Evolutionary conservation across 1,140 invertebrate species (phyloP), one percentile per base, ranked within the genome.

Genomic region (Drosophila melanica): DNA sequence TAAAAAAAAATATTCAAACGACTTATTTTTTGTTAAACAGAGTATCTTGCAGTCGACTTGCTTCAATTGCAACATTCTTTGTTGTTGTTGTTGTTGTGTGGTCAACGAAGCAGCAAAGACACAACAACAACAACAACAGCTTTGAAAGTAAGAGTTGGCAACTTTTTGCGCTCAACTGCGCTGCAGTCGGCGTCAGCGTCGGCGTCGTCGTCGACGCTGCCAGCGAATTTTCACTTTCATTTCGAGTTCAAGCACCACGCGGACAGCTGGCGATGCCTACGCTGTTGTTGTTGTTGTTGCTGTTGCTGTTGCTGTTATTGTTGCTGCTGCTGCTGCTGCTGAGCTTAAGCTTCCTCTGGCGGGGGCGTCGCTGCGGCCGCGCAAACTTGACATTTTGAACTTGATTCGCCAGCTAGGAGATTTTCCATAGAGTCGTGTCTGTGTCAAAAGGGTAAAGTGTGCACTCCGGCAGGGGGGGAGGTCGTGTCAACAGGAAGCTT

Each of bases 381-480:
- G 44, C 79, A 89, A 87, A 82, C 84, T 87, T 89, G 84, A 87
- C 85, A 90, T 74, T 87, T 89, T 89, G 84, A 87, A 87, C 84
- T 87, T 87, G 79, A 87, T 80, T 77, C 67, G 64, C 42, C 16
- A 30, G 30, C 48, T 18, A 51, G 30, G 42, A 44, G 47, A 47
- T 64, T 72, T 67, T 39, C n/a, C 45, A 47, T 39, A 33, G 23
- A 35, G 35, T 58, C 42, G 63, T 33, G 35, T 33, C 14, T 39
- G 55, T 45, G 51, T 18, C 41, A 35, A 20, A 20, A 45, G 18
- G 14, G 30, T 44, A 20, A 27, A 42, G 27, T 30, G 33, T 9
- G 16, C 7, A 35, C 20, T 16, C n/a, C 4, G 7, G 20, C 23
- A 7, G 41, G 65, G 79, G 79, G 30, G 44, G 45, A 41, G 57